Conservation (phyloP, 2,797 vertebrate genomes). For the Hippopotamyrus pictus region DNA sequence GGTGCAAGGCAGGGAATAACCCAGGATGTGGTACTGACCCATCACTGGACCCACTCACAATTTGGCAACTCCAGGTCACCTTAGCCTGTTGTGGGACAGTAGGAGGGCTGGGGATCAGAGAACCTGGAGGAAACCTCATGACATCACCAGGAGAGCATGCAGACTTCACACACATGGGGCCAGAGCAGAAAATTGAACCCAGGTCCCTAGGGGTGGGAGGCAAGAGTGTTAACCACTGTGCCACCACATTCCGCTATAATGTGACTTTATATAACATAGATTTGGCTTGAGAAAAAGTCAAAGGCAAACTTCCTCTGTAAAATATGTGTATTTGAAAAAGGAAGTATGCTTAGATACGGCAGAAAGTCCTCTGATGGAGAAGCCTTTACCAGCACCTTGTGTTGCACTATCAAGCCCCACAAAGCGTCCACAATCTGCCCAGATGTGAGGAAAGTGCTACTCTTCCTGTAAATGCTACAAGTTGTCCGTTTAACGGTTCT, state of each 20-base stretch:
- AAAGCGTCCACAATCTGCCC: neutral
- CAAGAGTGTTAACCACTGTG: neutral
- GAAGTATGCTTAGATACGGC: neutral
- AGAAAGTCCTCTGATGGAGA: neutral
- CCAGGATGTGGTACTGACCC: neutral
- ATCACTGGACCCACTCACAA: neutral
- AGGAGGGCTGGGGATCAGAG: neutral
- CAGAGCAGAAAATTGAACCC: neutral
- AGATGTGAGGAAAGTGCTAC: neutral
- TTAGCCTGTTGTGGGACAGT: neutral
- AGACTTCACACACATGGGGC: neutral
- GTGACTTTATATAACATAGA: neutral
- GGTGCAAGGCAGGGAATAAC: neutral
- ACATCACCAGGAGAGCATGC: neutral
- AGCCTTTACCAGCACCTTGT: neutral
- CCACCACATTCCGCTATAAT: neutral
- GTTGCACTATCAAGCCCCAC: neutral
- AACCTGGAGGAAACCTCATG: neutral
- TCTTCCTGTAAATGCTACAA: conserved; percentile 57
- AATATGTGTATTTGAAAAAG: neutral
- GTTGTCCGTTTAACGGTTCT: conserved; percentile 61
- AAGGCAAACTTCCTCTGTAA: neutral
- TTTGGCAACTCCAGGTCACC: neutral
- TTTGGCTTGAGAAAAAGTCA: neutral
- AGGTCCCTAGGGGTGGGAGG: neutral